These are phyloP conservation scores for Trogon surrucura DNA, from an alignment of 2,113 vertebrate species.

Conservation along the genomic window DNA sequence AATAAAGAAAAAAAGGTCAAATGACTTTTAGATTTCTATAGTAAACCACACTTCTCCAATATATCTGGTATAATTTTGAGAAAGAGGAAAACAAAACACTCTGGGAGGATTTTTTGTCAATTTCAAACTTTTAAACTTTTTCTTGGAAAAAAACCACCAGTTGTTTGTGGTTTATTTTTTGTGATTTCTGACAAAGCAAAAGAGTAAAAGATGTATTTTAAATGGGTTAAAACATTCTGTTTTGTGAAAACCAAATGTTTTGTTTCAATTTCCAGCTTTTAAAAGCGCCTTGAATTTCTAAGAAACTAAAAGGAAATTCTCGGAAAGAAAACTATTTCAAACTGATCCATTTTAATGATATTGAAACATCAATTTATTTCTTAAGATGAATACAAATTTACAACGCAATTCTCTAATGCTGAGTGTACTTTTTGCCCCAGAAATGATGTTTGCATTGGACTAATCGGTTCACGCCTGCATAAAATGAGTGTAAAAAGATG, in stretches of 20 bases:
- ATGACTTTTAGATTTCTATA: not conserved
- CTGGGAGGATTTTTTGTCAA: not conserved
- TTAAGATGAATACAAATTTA: not conserved
- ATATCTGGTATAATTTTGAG: not conserved
- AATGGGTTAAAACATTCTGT: not conserved
- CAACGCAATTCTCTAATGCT: not conserved
- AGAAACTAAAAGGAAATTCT: not conserved
- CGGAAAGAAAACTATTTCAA: not conserved
- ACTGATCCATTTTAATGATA: not conserved
- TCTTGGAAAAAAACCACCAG: not conserved
- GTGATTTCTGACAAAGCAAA: not conserved
- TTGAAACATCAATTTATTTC: not conserved
- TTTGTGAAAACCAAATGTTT: not conserved
- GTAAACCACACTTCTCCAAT: not conserved
- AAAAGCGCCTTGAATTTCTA: not conserved
- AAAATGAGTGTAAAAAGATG: conserved; percentile 48
- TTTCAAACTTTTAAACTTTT: not conserved
- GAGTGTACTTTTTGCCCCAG: not conserved
- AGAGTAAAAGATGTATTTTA: not conserved
- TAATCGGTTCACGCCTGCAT: conserved; percentile 1
- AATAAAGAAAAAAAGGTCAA: not conserved
- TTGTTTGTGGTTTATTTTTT: not conserved
- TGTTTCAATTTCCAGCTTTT: not conserved
- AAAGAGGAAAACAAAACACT: accelerated
- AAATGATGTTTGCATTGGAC: not conserved